phyloP scores from a whole-genome alignment of 1,140 invertebrate species.

The Drosophila tropicalis region DNA sequence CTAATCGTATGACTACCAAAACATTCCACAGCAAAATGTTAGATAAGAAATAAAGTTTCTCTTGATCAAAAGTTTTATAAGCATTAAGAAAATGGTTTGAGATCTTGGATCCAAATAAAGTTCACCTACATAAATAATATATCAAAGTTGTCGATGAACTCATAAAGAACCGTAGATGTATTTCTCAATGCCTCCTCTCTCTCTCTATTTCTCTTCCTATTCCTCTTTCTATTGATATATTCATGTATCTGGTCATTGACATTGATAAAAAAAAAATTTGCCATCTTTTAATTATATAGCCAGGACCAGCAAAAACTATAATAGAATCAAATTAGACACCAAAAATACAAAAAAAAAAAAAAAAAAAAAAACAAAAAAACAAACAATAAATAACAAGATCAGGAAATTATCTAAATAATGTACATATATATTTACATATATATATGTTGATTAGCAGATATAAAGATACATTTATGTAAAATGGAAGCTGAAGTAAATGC shows the following conservation, averaged over 20 bases:
- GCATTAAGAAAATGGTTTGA: neutral
- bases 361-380: too few species aligned
- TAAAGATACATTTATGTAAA: neutral
- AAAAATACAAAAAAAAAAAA: neutral
- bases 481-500: slow-evolving; percentile 3
- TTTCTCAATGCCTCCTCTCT: neutral
- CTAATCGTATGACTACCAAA: slow-evolving; percentile 7
- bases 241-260: neutral
- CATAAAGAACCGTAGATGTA: neutral
- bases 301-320: slow-evolving; percentile 1
- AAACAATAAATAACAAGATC: neutral
- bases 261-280: neutral
- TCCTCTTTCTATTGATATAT: neutral
- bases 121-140: neutral
- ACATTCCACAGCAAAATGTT: slow-evolving; percentile 9
- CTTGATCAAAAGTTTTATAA: slow-evolving; percentile 12
- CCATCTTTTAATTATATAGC: slow-evolving; percentile 2
- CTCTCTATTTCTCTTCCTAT: neutral
- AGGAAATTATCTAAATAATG: neutral
- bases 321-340: slow-evolving; percentile 1
- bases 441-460: neutral
- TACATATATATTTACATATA: neutral
- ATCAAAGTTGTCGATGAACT: neutral
- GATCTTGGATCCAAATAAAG: neutral
- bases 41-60: slow-evolving; percentile 22